Conservation (phyloP, 2,797 vertebrate species). For the Otolemur crassicaudatus region DNA sequence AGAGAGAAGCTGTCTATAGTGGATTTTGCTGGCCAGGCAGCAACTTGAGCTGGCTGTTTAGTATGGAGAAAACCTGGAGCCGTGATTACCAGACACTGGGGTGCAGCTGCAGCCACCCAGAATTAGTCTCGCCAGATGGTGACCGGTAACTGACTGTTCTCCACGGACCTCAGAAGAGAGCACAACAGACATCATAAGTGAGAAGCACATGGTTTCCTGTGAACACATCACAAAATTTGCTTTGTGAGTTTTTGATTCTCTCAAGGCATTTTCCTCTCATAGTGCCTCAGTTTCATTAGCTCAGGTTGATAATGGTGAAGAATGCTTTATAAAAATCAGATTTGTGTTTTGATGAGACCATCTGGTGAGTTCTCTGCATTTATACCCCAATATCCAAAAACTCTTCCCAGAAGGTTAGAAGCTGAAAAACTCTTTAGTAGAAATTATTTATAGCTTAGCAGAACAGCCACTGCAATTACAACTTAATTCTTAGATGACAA, state of each 20-base stretch:
- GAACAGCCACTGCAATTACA: slow-evolving; percentile 39
- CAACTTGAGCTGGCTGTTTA: slow-evolving; percentile 84
- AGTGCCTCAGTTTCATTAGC: not conserved
- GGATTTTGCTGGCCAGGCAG: slow-evolving; percentile 84
- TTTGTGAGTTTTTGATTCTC: not conserved
- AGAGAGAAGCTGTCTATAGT: slow-evolving; percentile 58
- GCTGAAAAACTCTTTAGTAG: slow-evolving; percentile 22
- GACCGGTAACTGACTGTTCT: slow-evolving; percentile 88
- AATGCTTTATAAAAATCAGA: not conserved
- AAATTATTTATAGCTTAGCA: slow-evolving; percentile 55
- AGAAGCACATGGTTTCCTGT: not conserved
- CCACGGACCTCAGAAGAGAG: slow-evolving; percentile 82
- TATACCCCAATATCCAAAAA: not conserved
- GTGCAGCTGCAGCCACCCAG: slow-evolving; percentile 88
- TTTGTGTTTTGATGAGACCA: not conserved
- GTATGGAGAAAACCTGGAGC: slow-evolving; percentile 86
- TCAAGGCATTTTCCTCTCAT: not conserved
- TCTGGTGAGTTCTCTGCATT: slow-evolving; percentile 9
- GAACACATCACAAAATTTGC: not conserved
- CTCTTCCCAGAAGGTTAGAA: not conserved
- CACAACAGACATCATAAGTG: not conserved
- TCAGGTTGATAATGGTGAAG: not conserved
- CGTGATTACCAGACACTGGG: slow-evolving; percentile 86
- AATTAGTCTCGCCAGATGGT: slow-evolving; percentile 90
- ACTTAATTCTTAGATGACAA: slow-evolving; percentile 64